Evolutionary conservation across 2,797 vertebrate species (phyloP).

Genomic region (Cottoperca gobio): DNA sequence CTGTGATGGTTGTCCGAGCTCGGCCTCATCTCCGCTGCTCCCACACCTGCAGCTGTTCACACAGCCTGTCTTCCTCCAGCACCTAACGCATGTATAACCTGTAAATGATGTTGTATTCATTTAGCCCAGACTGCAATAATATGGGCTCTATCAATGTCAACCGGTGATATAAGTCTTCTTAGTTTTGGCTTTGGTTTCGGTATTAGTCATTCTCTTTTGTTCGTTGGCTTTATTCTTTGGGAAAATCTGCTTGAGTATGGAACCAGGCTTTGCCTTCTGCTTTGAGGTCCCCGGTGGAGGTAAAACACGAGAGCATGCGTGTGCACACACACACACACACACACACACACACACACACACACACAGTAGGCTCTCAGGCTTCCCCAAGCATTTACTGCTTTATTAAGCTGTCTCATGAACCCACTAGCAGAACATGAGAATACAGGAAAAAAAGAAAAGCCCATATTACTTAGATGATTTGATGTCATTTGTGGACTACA

Average conservation of each 20-base stretch:
- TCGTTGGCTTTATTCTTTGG: slow-evolving; percentile 69
- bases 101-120: slow-evolving; percentile 74
- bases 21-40: slow-evolving; percentile 40
- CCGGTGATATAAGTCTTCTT: slow-evolving; percentile 71
- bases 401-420: slow-evolving; percentile 88
- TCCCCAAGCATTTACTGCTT: slow-evolving; percentile 82
- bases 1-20: slow-evolving; percentile 62
- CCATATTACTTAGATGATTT: slow-evolving; percentile 85
- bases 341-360: slow-evolving; percentile 28
- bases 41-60: slow-evolving; percentile 78
- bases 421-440: slow-evolving; percentile 83
- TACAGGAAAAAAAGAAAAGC: slow-evolving; percentile 79
- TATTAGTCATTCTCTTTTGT: slow-evolving; percentile 75
- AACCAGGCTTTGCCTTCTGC: slow-evolving; percentile 69
- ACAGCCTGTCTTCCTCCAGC: slow-evolving; percentile 60
- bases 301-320: slow-evolving; percentile 65
- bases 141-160: slow-evolving; percentile 66
- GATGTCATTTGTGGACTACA: slow-evolving; percentile 84
- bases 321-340: slow-evolving; percentile 22
- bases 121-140: slow-evolving; percentile 61
- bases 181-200: slow-evolving; percentile 65
- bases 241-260: slow-evolving; percentile 66
- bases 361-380: slow-evolving; percentile 66
- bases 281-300: slow-evolving; percentile 71
- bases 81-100: slow-evolving; percentile 61